These are phyloP conservation scores for Myanophis thanlyinensis DNA, from an alignment of 2,113 vertebrate species.

Conservation along the genomic window DNA sequence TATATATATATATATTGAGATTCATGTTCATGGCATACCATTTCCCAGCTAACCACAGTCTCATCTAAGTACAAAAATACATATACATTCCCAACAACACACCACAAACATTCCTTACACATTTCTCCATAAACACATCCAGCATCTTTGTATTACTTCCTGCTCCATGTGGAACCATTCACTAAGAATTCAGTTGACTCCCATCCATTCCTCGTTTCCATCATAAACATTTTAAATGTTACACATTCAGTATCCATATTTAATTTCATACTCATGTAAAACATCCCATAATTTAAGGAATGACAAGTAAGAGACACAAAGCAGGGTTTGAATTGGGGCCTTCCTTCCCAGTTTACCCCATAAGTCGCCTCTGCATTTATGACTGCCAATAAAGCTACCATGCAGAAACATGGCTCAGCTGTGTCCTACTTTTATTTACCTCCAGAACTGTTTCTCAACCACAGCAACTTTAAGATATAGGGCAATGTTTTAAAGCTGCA, in stretches of 20 bases:
- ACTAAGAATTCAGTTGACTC: neutral
- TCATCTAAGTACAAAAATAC: neutral
- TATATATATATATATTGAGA: neutral
- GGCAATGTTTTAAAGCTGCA: neutral
- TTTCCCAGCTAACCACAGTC: neutral
- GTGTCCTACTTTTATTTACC: neutral
- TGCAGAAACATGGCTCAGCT: neutral
- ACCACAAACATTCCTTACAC: neutral
- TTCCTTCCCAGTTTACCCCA: neutral
- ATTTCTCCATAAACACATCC: neutral
- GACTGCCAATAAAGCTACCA: neutral
- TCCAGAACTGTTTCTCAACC: neutral
- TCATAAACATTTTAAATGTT: neutral
- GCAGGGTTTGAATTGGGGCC: neutral
- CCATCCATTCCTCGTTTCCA: neutral
- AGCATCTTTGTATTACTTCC: neutral
- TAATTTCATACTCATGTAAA: neutral
- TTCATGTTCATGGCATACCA: neutral
- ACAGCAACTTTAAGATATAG: neutral
- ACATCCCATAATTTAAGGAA: neutral
- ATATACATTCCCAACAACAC: neutral
- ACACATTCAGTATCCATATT: neutral
- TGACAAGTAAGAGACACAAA: neutral
- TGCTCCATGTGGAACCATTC: neutral
- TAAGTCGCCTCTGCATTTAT: neutral